Conservation (phyloP, 2,888 invertebrate species). For the Amphipyra berbera region DNA sequence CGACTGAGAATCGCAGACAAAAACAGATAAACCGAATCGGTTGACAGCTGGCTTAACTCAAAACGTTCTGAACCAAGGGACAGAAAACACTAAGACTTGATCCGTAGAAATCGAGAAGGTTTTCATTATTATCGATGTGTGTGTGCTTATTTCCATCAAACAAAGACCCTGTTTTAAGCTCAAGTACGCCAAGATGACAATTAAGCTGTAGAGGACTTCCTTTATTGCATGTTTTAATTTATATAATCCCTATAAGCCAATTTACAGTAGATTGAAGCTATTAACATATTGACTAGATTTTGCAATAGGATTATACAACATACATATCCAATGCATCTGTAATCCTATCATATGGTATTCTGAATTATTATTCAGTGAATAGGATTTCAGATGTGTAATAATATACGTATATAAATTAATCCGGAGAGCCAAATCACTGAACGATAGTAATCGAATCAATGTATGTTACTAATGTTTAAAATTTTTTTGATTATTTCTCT, state of each 20-base stretch:
- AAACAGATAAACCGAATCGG: too few relatives aligned
- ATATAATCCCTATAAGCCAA: slow-evolving; percentile 9
- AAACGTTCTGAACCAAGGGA: too few relatives aligned
- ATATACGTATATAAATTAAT: neutral
- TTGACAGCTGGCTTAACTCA: too few relatives aligned
- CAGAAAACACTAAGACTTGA: too few relatives aligned
- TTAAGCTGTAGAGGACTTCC: neutral
- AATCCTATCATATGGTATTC: slow-evolving; percentile 20
- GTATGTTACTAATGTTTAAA: too few relatives aligned
- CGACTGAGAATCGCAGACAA: too few relatives aligned
- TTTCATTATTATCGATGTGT: too few relatives aligned
- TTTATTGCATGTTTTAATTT: slow-evolving; percentile 1
- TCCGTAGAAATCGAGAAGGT: too few relatives aligned
- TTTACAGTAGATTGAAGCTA: slow-evolving; percentile 9
- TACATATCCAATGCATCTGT: slow-evolving; percentile 30
- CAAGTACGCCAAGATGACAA: too few relatives aligned
- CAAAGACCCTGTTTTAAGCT: too few relatives aligned
- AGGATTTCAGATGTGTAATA: slow-evolving; percentile 1
- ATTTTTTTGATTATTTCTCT: too few relatives aligned
- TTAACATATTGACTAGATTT: slow-evolving; percentile 38
- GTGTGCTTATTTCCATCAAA: too few relatives aligned
- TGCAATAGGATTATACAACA: slow-evolving; percentile 20
- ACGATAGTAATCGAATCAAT: neutral
- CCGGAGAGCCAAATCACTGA: neutral
- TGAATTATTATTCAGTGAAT: neutral